These are phyloP conservation scores for Drosophila watanabei DNA, from an alignment of 1,140 invertebrate species.

Conservation along the genomic window DNA sequence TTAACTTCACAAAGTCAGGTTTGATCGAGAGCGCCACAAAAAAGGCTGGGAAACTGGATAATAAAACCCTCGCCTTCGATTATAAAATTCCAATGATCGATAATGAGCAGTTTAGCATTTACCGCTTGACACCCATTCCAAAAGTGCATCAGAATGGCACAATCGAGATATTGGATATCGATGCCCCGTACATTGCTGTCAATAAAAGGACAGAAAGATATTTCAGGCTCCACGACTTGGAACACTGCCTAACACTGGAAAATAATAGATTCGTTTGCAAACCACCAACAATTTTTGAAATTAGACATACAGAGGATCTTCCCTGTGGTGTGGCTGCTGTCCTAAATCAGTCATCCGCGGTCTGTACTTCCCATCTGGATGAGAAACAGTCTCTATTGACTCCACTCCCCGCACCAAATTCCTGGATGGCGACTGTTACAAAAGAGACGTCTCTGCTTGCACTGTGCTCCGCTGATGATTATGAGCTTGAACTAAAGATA, in stretches of 20 bases:
- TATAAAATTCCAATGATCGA: neutral
- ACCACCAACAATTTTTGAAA: neutral
- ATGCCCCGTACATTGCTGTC: neutral
- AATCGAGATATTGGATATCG: neutral
- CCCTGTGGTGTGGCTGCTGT: conserved; percentile 4
- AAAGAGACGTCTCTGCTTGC: neutral
- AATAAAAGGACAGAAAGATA: neutral
- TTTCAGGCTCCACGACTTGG: neutral
- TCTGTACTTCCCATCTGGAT: neutral
- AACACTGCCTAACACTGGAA: neutral
- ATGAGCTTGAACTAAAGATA: neutral
- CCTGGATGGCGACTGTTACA: conserved; percentile 4
- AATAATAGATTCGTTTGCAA: neutral
- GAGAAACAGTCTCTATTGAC: neutral
- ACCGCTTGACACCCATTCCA: conserved; percentile 12
- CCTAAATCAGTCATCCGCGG: neutral
- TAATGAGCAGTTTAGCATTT: neutral
- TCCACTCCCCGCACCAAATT: conserved; percentile 3
- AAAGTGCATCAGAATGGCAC: neutral
- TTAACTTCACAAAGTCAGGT: no score
- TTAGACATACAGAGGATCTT: neutral
- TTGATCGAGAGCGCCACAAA: neutral
- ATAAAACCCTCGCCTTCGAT: neutral
- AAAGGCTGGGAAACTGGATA: neutral
- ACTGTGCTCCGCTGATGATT: neutral